Percentiles rank a stretch among this genome's conserved stretches.
Evolutionary conservation across 2,113 vertebrate genomes (phyloP).

Genomic region (Macrotus californicus): DNA sequence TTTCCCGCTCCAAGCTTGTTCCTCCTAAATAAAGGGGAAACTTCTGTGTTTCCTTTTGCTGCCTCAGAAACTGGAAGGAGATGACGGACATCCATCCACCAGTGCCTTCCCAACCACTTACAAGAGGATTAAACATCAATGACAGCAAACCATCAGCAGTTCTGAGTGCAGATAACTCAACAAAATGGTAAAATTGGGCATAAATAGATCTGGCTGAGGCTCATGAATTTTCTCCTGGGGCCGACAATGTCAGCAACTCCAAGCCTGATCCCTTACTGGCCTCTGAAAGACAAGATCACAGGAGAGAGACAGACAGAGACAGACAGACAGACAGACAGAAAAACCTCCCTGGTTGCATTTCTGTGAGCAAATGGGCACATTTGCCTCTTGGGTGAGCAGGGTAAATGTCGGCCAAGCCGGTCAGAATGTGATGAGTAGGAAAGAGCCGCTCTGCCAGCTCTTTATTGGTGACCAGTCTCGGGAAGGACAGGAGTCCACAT

Average conservation of each 20-base stretch:
- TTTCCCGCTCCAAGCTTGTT: background rate
- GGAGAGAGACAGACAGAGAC: no score
- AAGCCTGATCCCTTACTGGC: background rate
- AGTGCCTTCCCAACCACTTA: background rate
- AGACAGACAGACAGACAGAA: background rate
- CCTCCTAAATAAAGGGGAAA: background rate
- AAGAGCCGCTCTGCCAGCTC: background rate
- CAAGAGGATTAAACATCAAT: background rate
- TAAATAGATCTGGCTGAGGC: background rate
- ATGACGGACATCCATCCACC: background rate
- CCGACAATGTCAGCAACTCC: background rate
- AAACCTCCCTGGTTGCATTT: background rate
- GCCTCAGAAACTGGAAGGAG: background rate
- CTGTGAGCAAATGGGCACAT: background rate
- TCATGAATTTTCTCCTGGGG: background rate
- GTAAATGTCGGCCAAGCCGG: background rate
- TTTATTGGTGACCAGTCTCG: background rate
- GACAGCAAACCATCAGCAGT: background rate
- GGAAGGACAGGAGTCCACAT: background rate
- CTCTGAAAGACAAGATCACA: background rate
- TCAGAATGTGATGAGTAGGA: background rate
- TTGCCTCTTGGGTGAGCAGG: background rate
- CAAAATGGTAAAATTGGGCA: background rate
- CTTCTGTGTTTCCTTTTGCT: background rate
- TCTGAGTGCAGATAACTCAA: background rate